Base-by-base conservation (phyloP, 2,797 vertebrate species). In the Sebastes dallii region DNA sequence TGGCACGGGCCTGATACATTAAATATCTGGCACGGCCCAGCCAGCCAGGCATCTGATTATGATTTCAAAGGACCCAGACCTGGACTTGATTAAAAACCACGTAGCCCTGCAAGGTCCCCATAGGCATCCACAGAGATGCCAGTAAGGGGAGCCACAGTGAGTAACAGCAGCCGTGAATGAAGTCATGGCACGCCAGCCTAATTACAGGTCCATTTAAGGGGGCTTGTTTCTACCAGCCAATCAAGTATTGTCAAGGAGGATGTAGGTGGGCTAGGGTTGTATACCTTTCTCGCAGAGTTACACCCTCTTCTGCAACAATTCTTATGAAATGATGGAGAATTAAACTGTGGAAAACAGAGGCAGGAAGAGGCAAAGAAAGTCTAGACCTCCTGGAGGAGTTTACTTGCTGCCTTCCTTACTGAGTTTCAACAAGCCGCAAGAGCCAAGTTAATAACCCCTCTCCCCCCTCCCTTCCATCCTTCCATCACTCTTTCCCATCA, bases 391-490 rank as follows among this genome's bases (percentile, higher is more conserved):
- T 95, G 90, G 78, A 92, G 95, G 95, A 97, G 88, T 94, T 94
- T 94, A 91, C 93, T 95, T 91, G 85, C 95, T 90, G 82, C 84
- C 88, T 90, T 91, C 93, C 94, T 90, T 39, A 50, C 92, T 88
- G 92, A 96, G 94, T 96, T 96, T 95, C 94, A 95, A 95, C 95
- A 97, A 96, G 95, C 96, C 82, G 80, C 94, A 83, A 96, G 96
- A 97, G 96, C 96, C 96, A 96, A 90, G 94, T 95, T 95, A 92
- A 97, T 98, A 97, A 97, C 96, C 97, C 96, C 69, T 46, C 27
- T 64, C 24, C 46, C 22, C 65, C 72, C 81, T 73, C 72, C 52
- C 70, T 34, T 71, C 76, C 76, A 66, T 83, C 86, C 91, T 68
- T 85, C 86, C 88, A 93, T 94, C 95, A 94, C 94, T 95, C 94